Percentiles rank a stretch among this genome's conserved stretches.
Evolutionary conservation across 2,888 invertebrate genomes (phyloP).

Genomic region (Autographa pulchrina): DNA sequence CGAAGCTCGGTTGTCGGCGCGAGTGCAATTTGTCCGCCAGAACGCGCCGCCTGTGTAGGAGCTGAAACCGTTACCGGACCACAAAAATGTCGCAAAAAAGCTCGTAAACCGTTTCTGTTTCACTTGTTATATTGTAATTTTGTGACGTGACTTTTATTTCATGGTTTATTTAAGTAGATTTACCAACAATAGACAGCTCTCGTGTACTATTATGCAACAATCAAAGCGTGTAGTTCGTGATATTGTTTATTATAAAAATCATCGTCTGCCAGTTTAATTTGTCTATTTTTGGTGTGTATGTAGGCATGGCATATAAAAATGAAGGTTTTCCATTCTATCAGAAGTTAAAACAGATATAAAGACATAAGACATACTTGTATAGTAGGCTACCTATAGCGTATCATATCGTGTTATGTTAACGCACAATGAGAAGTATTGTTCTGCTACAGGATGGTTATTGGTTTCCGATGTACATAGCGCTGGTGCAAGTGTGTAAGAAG

Average conservation of each 20-base stretch:
- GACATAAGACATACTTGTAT: background rate
- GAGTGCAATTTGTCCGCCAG: constrained; percentile 63
- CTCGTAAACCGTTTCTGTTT: constrained; percentile 84
- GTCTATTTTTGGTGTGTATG: background rate
- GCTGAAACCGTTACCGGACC: constrained; percentile 82
- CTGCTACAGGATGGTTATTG: constrained; percentile 72
- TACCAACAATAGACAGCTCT: constrained; percentile 72
- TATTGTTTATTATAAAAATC: constrained; percentile 52
- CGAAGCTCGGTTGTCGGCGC: constrained; percentile 37
- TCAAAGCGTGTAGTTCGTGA: constrained; percentile 72
- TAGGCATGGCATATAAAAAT: background rate
- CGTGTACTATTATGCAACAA: constrained; percentile 76
- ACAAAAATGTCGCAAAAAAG: constrained; percentile 84
- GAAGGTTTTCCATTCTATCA: background rate
- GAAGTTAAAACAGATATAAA: background rate
- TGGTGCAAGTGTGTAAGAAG: constrained; percentile 78
- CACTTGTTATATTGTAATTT: constrained; percentile 83
- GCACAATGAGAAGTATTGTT: constrained; percentile 59
- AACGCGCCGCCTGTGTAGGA: constrained; percentile 64
- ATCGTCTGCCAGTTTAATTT: constrained; percentile 24
- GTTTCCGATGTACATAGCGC: constrained; percentile 74
- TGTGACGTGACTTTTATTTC: constrained; percentile 83
- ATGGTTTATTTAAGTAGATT: constrained; percentile 77
- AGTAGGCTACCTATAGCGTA: constrained; percentile 21
- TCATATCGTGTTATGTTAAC: constrained; percentile 46